Conservation (phyloP, 2,888 invertebrate genomes). For the Polydrusus pterygomalis region DNA sequence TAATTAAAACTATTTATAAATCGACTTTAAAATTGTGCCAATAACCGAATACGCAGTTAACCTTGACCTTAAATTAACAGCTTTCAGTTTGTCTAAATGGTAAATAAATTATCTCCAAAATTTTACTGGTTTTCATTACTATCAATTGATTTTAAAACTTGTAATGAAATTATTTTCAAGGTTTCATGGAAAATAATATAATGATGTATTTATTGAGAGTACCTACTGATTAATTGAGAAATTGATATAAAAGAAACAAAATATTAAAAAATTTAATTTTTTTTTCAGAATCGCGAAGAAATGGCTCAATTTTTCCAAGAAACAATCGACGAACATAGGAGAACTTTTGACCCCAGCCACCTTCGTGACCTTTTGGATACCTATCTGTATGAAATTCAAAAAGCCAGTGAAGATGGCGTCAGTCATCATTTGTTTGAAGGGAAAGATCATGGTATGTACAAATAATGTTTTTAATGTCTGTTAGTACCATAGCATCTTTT, state of each 20-base stretch:
- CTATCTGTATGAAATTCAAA: conserved; percentile 89
- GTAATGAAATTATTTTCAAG: too few species aligned
- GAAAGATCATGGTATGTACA: conserved; percentile 86
- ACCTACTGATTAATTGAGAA: too few species aligned
- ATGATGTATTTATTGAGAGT: background rate
- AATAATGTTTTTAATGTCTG: too few species aligned
- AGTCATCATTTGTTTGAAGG: conserved; percentile 86
- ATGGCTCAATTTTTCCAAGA: conserved; percentile 91
- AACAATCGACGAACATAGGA: conserved; percentile 87
- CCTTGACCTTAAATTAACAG: conserved; percentile 53
- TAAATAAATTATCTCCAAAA: background rate
- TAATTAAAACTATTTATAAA: conserved; percentile 32
- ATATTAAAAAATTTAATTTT: background rate
- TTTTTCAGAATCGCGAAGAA: conserved; percentile 82
- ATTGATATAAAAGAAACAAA: conserved; percentile 5
- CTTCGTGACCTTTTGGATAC: conserved; percentile 90
- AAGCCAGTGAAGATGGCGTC: conserved; percentile 85
- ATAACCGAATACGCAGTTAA: conserved; percentile 43
- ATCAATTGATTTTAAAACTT: background rate
- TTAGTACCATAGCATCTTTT: too few species aligned
- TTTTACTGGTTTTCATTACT: background rate
- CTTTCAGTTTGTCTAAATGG: conserved; percentile 46
- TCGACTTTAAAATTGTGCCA: conserved; percentile 29
- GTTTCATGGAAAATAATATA: background rate
- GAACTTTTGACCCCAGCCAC: conserved; percentile 83